Conservation (phyloP, 2,113 vertebrate species). For the Tupaia tana region DNA sequence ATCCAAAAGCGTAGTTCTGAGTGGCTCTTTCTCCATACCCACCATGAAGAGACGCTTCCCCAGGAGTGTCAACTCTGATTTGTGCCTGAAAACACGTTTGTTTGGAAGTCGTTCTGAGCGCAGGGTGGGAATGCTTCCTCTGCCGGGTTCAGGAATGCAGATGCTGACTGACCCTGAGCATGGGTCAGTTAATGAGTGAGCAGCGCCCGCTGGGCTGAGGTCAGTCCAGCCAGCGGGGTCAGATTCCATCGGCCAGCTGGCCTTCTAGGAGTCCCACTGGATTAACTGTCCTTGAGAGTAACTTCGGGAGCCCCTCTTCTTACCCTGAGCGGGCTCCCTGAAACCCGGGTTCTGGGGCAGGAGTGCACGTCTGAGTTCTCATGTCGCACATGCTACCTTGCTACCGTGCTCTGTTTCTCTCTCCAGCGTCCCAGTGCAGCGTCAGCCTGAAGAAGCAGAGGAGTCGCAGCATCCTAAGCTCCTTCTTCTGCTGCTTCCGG, state of each 20-base stretch:
- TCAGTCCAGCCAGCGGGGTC: neutral
- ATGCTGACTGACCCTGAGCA: neutral
- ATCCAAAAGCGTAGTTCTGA: neutral
- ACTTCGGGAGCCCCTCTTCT: neutral
- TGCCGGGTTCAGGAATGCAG: neutral
- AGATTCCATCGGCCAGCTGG: neutral
- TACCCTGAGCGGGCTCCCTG: neutral
- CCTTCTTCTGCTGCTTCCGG: slow-evolving; percentile 99
- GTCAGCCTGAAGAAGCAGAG: slow-evolving; percentile 97
- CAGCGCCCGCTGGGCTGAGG: neutral
- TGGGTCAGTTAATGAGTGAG: neutral
- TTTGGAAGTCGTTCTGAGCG: neutral
- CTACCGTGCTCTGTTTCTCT: slow-evolving; percentile 10
- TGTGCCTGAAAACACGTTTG: neutral
- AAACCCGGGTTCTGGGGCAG: neutral
- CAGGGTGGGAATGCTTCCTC: neutral
- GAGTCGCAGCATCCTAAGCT: slow-evolving; percentile 96
- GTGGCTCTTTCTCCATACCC: neutral
- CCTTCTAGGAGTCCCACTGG: neutral
- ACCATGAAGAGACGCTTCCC: neutral
- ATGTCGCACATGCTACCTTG: neutral
- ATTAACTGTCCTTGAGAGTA: neutral
- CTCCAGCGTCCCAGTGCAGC: slow-evolving; percentile 92
- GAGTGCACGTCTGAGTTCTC: accelerated
- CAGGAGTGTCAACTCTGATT: neutral